Percentiles rank a stretch among this genome's conserved stretches.
phyloP scores from a whole-genome alignment of 2,797 vertebrate species.

The Characodon lateralis region DNA sequence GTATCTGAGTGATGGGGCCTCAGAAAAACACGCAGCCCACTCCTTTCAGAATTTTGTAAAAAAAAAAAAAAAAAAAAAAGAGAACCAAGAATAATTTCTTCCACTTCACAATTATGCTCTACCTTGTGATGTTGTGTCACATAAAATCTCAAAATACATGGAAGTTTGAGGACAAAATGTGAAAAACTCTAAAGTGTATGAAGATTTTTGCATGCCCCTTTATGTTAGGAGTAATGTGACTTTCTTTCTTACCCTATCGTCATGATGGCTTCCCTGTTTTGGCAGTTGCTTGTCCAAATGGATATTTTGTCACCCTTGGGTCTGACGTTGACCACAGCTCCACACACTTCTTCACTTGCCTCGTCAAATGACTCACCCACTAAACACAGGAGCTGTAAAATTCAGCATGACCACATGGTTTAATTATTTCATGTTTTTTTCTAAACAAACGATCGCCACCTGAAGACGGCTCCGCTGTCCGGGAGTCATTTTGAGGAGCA shows the following conservation, averaged over 20 bases:
- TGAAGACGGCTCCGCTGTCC: not conserved
- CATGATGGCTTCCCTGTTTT: constrained; percentile 86
- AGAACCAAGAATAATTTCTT: not conserved
- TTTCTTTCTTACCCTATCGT: constrained; percentile 82
- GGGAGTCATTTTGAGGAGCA: not conserved
- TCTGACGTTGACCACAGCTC: constrained; percentile 86
- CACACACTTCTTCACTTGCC: constrained; percentile 85
- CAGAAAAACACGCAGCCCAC: no score
- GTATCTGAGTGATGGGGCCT: not conserved
- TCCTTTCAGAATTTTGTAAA: not conserved
- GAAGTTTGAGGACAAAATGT: not conserved
- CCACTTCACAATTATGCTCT: not conserved
- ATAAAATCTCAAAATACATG: not conserved
- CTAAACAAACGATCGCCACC: not conserved
- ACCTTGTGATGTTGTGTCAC: not conserved
- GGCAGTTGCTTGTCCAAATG: constrained; percentile 88
- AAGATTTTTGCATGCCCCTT: not conserved
- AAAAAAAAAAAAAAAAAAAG: not conserved
- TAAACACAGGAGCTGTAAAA: constrained; percentile 85
- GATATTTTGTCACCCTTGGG: constrained; percentile 87
- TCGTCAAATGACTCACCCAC: constrained; percentile 87
- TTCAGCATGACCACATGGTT: not conserved
- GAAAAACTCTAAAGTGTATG: not conserved
- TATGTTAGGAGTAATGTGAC: not conserved
- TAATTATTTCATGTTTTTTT: not conserved